phyloP scores from a whole-genome alignment of 2,113 vertebrate species.

The Myrmecophaga tridactyla region DNA sequence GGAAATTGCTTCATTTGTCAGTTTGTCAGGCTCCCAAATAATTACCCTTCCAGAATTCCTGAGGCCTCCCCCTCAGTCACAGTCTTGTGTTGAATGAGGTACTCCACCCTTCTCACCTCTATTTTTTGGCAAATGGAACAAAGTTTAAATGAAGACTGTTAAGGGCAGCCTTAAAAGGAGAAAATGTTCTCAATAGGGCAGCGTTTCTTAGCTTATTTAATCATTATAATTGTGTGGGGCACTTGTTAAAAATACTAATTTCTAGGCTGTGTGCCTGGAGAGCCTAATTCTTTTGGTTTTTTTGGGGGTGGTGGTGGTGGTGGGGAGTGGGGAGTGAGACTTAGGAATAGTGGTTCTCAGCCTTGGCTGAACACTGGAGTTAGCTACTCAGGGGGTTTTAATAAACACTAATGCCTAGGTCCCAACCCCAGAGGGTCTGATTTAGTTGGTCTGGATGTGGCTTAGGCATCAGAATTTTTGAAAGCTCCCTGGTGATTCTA shows the following conservation, averaged over 20 bases:
- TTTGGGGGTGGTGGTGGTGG: background rate
- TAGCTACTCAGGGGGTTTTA: background rate
- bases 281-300: background rate
- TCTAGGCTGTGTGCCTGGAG: background rate
- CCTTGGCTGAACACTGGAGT: background rate
- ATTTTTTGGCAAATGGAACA: background rate
- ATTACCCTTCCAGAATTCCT: constrained; percentile 65
- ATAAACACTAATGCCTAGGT: background rate
- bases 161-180: background rate
- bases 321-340: background rate
- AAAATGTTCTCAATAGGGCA: background rate
- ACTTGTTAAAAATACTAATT: background rate
- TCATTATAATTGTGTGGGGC: background rate
- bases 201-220: background rate
- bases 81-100: background rate
- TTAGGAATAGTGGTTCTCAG: background rate
- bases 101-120: background rate
- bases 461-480: background rate
- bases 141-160: background rate
- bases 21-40: constrained; percentile 76
- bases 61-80: background rate
- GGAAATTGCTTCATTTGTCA: constrained; percentile 82
- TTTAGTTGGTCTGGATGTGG: background rate
- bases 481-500: background rate
- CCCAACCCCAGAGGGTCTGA: background rate